A percentile compares a stretch with the other conserved stretches of the same genome.
phyloP scores from a whole-genome alignment of 1,140 invertebrate genomes.

The Lethrus apterus region DNA sequence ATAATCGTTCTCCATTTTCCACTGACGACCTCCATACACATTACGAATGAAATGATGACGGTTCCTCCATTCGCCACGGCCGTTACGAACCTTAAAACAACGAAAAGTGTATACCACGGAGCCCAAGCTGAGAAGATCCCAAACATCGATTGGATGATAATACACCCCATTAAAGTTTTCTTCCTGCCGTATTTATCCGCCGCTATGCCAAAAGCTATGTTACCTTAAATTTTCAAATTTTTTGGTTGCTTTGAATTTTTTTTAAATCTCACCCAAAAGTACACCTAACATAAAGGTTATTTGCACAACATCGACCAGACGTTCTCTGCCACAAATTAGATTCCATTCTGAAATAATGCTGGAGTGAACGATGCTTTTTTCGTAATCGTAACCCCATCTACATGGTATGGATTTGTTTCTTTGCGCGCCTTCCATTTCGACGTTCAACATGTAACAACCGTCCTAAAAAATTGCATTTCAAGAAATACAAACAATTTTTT shows the following conservation, averaged over 20 bases:
- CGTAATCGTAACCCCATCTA: constrained; percentile 43
- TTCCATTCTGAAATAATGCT: constrained; percentile 48
- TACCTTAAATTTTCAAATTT: constrained; percentile 43
- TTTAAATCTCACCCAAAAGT: constrained; percentile 36
- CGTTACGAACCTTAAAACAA: constrained; percentile 55
- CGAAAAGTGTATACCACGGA: constrained; percentile 56
- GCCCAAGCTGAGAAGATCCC: constrained; percentile 51
- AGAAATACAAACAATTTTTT: too few species aligned
- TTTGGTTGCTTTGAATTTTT: constrained; percentile 1
- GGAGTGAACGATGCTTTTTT: constrained; percentile 40
- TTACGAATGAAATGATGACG: constrained; percentile 58
- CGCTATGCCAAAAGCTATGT: constrained; percentile 44
- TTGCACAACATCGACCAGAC: constrained; percentile 45
- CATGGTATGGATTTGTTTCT: constrained; percentile 20
- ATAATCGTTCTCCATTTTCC: constrained; percentile 58
- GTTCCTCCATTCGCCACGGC: constrained; percentile 63
- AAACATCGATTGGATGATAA: constrained; percentile 51
- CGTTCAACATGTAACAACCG: constrained; percentile 7
- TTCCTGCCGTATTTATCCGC: constrained; percentile 44
- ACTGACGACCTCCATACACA: constrained; percentile 53
- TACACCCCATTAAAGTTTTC: constrained; percentile 29
- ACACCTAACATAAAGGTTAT: constrained; percentile 47
- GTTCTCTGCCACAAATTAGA: constrained; percentile 44
- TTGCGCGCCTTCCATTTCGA: not conserved
- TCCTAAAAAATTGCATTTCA: too few species aligned